Base-by-base conservation (phyloP, 2,888 invertebrate genomes). In the Osedax frankpressi region DNA sequence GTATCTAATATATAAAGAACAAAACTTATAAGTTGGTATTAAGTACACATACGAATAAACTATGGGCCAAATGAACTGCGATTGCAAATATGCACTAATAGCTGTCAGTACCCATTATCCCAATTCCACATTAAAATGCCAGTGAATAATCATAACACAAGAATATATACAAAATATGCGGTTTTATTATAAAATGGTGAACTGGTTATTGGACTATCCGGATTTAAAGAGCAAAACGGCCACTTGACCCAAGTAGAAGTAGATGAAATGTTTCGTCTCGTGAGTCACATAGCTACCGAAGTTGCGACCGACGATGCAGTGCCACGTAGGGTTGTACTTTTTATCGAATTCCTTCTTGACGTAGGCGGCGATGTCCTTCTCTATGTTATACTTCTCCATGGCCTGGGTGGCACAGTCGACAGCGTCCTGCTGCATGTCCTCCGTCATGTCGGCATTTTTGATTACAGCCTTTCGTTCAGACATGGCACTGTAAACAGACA, bases 281-380 rank as follows among this genome's bases (percentile, higher is more conserved):
- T 97, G 95, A 83, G 96, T 96, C 81, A 96, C 94, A 84, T 95
- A 95, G 81, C 94, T 94, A 81, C 97, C 97, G 85, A 97, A 98
- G 87, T 97, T 97, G 81, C 96, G 90, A 76, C 97, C 97, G 78
- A 97, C 96, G 86, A 97, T 96, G 88, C 95, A 96, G 76, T 96
- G 96, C 96, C 96, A 97, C 84, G 97, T 97, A 73, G 96, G 96
- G 86, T 95, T 95, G 89, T 95, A 97, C 86, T 97, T 97, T 88
- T 96, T 96, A 89, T 97, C 97, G 84, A 98, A 97, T 85, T 98
- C 97, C 86, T 98, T 98, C 88, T 98, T 97, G 86, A 97, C 96
- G 86, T 91, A 97, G 74, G 97, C 97, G 25, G 97, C 97, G 82
- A 97, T 97, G 85, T 97, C 97, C 91, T 98, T 97, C 87, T 97